Evolutionary conservation across 2,888 invertebrate species (phyloP).

Genomic region (Stenolophus ochropezus): DNA sequence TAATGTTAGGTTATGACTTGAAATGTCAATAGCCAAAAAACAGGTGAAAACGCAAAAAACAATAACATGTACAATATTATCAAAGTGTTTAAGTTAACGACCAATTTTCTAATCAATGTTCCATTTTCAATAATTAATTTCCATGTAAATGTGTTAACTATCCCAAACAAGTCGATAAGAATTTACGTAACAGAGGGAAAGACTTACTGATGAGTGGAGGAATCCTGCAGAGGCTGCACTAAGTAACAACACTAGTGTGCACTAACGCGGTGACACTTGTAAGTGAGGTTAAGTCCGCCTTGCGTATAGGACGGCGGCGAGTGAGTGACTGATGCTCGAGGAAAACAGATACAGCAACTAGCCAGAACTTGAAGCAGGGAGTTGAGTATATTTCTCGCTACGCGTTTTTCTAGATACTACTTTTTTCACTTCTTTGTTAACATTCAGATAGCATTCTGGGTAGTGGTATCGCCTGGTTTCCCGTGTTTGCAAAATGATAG

Average conservation of each 20-base stretch:
- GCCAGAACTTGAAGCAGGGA: background rate
- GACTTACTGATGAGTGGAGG: no score
- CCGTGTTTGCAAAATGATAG: slow-evolving; percentile 43
- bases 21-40: no score
- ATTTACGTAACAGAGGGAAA: background rate
- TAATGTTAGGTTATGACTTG: no score
- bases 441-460: slow-evolving; percentile 54
- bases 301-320: background rate
- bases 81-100: no score
- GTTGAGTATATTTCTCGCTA: background rate
- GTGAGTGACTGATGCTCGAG: slow-evolving; percentile 41
- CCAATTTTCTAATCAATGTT: no score
- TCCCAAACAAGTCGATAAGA: no score
- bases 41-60: no score
- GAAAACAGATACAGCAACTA: slow-evolving; percentile 7
- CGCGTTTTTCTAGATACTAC: slow-evolving; percentile 47
- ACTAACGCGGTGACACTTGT: background rate
- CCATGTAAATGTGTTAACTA: no score
- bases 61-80: no score
- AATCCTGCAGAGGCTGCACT: slow-evolving; percentile 23
- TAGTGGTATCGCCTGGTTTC: slow-evolving; percentile 49
- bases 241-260: no score
- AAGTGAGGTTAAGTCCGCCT: background rate
- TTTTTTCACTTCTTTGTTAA: slow-evolving; percentile 54
- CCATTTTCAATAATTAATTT: no score